Evolutionary conservation across 2,113 vertebrate species (phyloP).

Genomic region (Rostratula benghalensis): DNA sequence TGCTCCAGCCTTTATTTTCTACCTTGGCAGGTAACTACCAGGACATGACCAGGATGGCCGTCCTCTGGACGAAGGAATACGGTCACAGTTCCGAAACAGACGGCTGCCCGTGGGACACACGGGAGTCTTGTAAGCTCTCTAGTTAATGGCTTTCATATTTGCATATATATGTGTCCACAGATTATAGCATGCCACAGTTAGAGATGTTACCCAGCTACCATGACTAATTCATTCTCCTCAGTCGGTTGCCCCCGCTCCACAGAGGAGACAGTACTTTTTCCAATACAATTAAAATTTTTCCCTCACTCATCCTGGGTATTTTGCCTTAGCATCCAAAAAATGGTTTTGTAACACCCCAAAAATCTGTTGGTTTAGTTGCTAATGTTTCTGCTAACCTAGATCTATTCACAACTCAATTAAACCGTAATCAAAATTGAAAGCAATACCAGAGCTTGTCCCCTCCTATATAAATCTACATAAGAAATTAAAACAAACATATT

Average conservation of each 20-base stretch:
- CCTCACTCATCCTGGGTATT: neutral
- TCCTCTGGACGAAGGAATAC: neutral
- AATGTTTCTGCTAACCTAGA: neutral
- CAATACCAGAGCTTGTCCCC: neutral
- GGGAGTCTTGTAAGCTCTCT: neutral
- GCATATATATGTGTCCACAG: neutral
- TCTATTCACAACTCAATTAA: neutral
- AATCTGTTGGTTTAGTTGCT: neutral
- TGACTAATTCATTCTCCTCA: neutral
- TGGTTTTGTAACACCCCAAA: neutral
- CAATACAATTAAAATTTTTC: neutral
- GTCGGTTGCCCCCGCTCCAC: neutral
- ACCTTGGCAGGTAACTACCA: neutral
- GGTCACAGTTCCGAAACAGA: neutral
- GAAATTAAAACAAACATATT: neutral
- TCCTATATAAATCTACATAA: neutral
- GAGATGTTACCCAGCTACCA: neutral
- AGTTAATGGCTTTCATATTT: neutral
- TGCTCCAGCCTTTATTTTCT: neutral
- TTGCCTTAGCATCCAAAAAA: neutral
- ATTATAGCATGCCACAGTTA: neutral
- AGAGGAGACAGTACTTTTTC: neutral
- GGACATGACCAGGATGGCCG: accelerated
- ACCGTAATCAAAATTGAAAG: neutral
- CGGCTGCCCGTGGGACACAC: neutral